Base-by-base conservation (phyloP, 2,888 invertebrate genomes). In the Gortyna flavago region DNA sequence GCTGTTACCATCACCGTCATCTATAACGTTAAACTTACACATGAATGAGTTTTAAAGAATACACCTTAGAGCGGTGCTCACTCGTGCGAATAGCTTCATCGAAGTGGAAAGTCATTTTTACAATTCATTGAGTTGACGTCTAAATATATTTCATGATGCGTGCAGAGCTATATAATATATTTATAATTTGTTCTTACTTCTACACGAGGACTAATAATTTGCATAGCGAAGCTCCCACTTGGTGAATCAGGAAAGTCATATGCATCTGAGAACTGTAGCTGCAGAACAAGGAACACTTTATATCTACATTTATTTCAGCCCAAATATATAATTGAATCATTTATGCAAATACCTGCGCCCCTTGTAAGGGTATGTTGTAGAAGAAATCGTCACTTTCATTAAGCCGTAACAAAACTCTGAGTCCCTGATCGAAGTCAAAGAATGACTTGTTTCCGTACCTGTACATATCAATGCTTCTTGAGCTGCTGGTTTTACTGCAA, bases 181-280 rank as follows among this genome's bases (percentile, higher is more conserved):
- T 54, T 38, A 51, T 35, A 72, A 51, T 25, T 41, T 44, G 51
- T 48, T 76, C 84, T 90, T 90, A 96, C 96, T 90, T 95, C 93
- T 16, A 96, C 95, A 79, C 90, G 91, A 0, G 94, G 96, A 81
- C 92, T 95, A 66, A 96, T 93, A 38, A 96, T 93, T 88, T 96
- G 95, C 94, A 95, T 94, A 0, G 94, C 92, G 83, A 97, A 95
- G 82, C 97, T 96, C 16, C 97, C 97, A 79, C 97, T 97, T 0
- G 97, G 95, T 0, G 95, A 95, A 86, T 97, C 97, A 29, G 97
- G 97, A 89, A 97, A 97, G 89, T 97, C 97, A 67, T 96, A 95
- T 0, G 97, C 95, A 80, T 97, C 96, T 66, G 97, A 97, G 81
- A 97, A 95, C 85, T 97, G 95, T 59, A 97, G 89, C 97, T 97